Evolutionary conservation across 2,113 vertebrate species (phyloP), one percentile per base, ranked within the genome.

Genomic region (Saccopteryx leptura): DNA sequence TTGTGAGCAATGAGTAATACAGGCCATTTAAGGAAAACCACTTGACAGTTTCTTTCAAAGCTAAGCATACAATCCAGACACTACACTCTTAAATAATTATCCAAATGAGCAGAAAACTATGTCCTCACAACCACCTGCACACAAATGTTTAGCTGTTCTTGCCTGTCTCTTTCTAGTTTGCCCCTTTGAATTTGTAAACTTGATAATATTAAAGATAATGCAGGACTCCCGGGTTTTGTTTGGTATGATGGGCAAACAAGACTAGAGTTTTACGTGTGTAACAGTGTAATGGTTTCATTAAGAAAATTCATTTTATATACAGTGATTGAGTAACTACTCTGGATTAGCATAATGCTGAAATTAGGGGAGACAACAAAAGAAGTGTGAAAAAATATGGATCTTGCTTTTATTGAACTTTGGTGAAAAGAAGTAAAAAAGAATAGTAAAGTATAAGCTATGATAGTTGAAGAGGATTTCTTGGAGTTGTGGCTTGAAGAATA

Each of bases 371-470:
- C 7, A 85, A 50, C 31, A 71, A 92, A 92, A 66, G 54, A 92
- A 83, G 23, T 96, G 23, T 71, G 68, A 85, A 56, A 54, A 76
- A 76, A 72, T n/a, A 11, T n/a, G 76, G 39, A 63, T 18, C 50
- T 72, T 96, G 68, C 21, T 95, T 94, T 91, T 56, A 82, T 50
- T 89, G 68, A 82, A 89, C 61, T 85, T 90, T 78, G 81, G 69
- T 93, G 50, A 33, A 81, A 87, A 92, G 15, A 95, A 39, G 11
- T 78, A 23, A 56, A 82, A 94, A 93, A 69, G 9, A 82, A 60
- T 69, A 92, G 50, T 19, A 66, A 52, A 71, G 13, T 74, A 9
- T 66, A 75, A 39, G 6, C 24, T 65, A 14, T 80, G 54, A 50
- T 72, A 74, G 39, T 50, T 74, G 61, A 8, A 84, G 46, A 92